Base-by-base conservation (phyloP, 2,113 vertebrate species). In the Ancistrus triradiatus region DNA sequence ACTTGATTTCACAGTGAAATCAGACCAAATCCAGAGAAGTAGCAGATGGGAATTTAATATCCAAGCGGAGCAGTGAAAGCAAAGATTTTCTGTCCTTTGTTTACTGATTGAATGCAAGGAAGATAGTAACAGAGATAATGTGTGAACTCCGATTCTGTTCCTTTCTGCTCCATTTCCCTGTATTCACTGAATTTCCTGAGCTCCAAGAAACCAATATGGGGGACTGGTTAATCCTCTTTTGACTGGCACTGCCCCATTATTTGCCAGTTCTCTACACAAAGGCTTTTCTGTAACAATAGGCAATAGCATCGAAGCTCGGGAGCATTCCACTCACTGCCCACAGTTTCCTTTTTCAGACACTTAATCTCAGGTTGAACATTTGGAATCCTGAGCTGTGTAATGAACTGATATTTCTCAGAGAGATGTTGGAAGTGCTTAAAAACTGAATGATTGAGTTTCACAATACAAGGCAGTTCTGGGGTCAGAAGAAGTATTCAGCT, bases 221-320 rank as follows among this genome's bases (percentile, higher is more conserved):
- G 55, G 58, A 73, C 70, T 73, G 65, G 68, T 59, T 47, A 51
- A 56, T 61, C 44, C 49, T 69, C 64, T 37, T n/a, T 48, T 35
- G 52, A 40, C 43, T 49, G 49, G 60, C 22, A n/a, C 37, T 2
- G 35, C 67, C 70, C 25, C 66, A 33, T 56, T 17, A 6, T 31
- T 64, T 75, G 69, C 68, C 76, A 79, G 61, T 22, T 47, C 42
- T 62, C 50, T 56, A 42, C 31, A 52, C 33, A 5, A 40, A 44
- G 33, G 56, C 66, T 66, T 77, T 75, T n/a, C 70, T 68, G 66
- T 70, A 74, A 80, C 74, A 78, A 70, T 53, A 72, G 71, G 47
- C 69, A n/a, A n/a, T n/a, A 11, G 24, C 47, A 38, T 68, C 24
- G 42, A 53, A 56, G 72, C 67, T 27, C 31, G 46, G 55, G 57